Conservation (phyloP, 1,140 invertebrate genomes). For the Monomorium pharaonis region DNA sequence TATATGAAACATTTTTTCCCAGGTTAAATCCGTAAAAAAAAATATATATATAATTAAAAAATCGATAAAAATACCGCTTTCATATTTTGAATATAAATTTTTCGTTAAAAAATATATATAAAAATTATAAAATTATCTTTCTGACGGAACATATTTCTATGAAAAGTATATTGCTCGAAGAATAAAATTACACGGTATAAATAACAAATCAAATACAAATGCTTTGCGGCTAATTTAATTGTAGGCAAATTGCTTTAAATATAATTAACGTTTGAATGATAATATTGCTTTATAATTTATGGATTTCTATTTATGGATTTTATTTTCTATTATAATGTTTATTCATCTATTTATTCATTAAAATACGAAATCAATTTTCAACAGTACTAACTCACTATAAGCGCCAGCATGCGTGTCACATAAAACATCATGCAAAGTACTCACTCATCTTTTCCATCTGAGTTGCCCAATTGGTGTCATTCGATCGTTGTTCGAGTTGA, state of each 20-base stretch:
- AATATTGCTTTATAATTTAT: background rate
- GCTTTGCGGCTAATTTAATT: background rate
- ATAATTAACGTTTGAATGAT: background rate
- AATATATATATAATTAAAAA: background rate
- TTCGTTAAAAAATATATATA: background rate
- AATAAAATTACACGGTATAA: background rate
- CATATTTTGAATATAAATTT: background rate
- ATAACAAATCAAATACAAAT: background rate
- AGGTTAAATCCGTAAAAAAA: no score
- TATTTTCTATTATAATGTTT: background rate
- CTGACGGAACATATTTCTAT: background rate
- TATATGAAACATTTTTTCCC: no score
- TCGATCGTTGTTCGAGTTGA: background rate
- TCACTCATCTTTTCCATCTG: slow-evolving; percentile 39
- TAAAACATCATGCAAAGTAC: slow-evolving; percentile 24
- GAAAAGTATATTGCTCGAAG: background rate
- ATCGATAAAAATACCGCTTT: background rate
- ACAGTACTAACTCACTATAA: background rate
- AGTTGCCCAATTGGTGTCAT: background rate
- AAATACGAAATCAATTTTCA: background rate
- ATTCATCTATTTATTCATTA: background rate
- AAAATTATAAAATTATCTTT: background rate
- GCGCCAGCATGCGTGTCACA: background rate
- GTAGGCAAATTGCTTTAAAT: background rate
- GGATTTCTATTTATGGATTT: no score